phyloP scores from a whole-genome alignment of 2,797 vertebrate genomes.

The Molothrus aeneus region DNA sequence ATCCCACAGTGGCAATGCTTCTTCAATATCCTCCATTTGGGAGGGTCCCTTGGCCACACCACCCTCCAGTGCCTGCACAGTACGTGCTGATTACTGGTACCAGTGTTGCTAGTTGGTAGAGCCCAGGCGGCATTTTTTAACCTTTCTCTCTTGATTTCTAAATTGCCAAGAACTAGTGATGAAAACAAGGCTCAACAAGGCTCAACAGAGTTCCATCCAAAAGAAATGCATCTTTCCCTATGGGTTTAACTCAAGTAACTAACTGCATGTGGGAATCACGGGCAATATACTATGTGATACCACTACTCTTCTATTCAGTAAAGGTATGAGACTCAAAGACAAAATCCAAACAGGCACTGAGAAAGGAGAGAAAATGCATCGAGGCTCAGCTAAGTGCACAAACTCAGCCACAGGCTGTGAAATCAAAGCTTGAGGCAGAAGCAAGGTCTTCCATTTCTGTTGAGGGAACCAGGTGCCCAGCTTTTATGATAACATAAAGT shows the following conservation, averaged over 20 bases:
- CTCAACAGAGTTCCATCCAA: neutral
- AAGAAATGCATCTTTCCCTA: neutral
- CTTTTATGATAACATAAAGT: neutral
- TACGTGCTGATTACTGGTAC: neutral
- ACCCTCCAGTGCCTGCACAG: neutral
- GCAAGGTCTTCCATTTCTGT: neutral
- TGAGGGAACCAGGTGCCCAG: accelerated
- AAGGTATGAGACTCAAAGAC: neutral
- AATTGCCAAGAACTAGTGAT: neutral
- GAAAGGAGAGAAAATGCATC: neutral
- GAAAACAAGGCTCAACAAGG: neutral
- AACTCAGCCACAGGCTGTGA: neutral
- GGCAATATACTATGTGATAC: neutral
- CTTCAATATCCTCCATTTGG: neutral
- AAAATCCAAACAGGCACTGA: neutral
- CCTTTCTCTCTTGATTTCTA: neutral
- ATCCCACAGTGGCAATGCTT: neutral
- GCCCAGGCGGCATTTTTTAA: neutral
- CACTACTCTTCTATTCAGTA: neutral
- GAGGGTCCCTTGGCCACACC: neutral
- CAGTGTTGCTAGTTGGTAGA: neutral
- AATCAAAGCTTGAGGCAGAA: neutral
- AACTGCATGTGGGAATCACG: neutral
- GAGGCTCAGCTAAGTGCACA: accelerated
- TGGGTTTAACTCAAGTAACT: neutral